Base-by-base conservation (phyloP, 2,113 vertebrate genomes). In the Zosterops hypoxanthus region DNA sequence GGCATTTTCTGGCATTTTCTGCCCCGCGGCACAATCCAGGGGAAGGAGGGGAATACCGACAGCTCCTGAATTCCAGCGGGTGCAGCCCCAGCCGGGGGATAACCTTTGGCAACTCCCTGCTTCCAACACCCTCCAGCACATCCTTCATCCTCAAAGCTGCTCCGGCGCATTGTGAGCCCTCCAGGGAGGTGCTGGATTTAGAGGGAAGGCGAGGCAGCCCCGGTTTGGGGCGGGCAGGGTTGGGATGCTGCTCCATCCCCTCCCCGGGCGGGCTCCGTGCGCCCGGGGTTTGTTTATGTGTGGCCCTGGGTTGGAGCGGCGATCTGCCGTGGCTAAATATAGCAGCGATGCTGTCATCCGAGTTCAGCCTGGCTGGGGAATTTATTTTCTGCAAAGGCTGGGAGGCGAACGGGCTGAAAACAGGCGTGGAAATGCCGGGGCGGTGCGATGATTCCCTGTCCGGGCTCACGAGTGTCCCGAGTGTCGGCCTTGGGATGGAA, bases 321-420 rank as follows among this genome's bases (percentile, higher is more conserved):
- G 94, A 95, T 94, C 59, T 79, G 81, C 70, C 20, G 70, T 5
- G 70, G 87, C 95, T 96, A 94, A 88, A 92, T 93, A 93, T 94
- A 96, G 96, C 80, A 39, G 71, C 12, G 64, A 90, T 94, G 95
- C 85, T 95, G 95, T 95, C 96, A 96, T 90, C 88, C 85, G 22
- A 93, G 88, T 94, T 95, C 96, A 96, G 94, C 85, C 86, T 10
- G 92, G 79, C 88, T 90, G 92, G 85, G 82, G 93, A 96, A 95
- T 90, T 93, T 78, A 70, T 96, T 86, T 90, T 80, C 95, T 93
- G 92, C 90, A 92, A 92, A 86, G 85, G 90, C 70, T 89, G 94
- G 5, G 85, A 96, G 85, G 82, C 25, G 42, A 86, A 83, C 1
- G 83, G 72, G 36, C 71, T 73, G 85, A 3, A 21, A 87, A 60